Evolutionary conservation across 2,888 invertebrate species (phyloP).

Genomic region (Acleris sparsana): DNA sequence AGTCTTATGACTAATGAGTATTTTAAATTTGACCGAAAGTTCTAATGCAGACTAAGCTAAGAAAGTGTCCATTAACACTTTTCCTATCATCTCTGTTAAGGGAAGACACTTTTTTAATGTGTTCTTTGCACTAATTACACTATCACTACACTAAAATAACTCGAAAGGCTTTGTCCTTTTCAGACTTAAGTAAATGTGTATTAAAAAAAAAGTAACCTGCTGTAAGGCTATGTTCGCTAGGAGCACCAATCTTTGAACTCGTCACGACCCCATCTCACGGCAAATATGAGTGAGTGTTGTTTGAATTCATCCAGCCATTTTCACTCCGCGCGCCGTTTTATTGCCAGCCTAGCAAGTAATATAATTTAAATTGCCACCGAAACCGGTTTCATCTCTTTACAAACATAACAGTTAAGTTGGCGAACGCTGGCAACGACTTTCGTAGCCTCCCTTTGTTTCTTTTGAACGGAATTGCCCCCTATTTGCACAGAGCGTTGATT

Average conservation of each 20-base stretch:
- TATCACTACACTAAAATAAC: no score
- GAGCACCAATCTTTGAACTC: slow-evolving; percentile 17
- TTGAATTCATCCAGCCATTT: slow-evolving; percentile 19
- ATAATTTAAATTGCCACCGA: not conserved
- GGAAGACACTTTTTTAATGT: no score
- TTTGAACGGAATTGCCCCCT: not conserved
- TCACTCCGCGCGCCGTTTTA: slow-evolving; percentile 1
- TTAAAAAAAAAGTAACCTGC: no score
- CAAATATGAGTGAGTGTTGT: slow-evolving; percentile 23
- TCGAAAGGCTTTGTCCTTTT: no score
- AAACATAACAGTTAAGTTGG: not conserved
- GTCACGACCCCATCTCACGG: slow-evolving; percentile 10
- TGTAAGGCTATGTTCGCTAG: slow-evolving; percentile 6
- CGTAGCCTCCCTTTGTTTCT: not conserved
- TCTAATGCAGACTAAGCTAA: no score
- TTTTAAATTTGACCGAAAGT: no score
- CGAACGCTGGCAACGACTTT: not conserved
- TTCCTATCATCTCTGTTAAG: no score
- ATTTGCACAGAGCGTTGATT: no score
- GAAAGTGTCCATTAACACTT: no score
- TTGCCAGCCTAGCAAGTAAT: slow-evolving; percentile 4
- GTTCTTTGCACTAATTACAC: no score
- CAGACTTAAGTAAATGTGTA: no score
- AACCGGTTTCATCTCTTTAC: not conserved
- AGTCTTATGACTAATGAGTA: no score